Percentiles rank a stretch among this genome's conserved stretches.
Evolutionary conservation across 35 echinoderm and acorn worm species (phyloP).

Genomic region (Nesometra sesokonis): DNA sequence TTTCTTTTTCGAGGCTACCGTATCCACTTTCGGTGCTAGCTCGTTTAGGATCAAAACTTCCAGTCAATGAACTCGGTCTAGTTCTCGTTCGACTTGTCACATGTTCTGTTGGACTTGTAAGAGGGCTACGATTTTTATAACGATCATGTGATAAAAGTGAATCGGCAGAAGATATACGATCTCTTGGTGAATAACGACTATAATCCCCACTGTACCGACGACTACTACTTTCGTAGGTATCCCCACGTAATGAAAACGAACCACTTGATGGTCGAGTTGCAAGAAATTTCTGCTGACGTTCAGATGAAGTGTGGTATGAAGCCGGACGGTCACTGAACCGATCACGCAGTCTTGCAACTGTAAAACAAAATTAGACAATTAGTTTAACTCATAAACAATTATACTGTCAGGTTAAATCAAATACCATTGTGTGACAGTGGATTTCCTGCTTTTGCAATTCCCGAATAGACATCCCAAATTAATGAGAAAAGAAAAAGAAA

Average conservation of each 20-base stretch:
- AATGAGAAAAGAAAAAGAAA: too few species aligned
- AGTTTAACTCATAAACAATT: too few species aligned
- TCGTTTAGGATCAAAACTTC: conserved; percentile 17
- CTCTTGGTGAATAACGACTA: background rate
- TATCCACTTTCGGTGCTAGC: conserved; percentile 67
- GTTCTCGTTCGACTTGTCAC: background rate
- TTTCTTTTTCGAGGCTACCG: conserved; percentile 65
- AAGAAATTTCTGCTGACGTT: background rate
- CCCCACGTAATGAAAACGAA: background rate
- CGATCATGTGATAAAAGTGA: background rate
- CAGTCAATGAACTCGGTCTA: background rate
- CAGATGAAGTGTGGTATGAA: background rate
- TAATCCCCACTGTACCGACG: background rate
- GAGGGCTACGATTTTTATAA: background rate
- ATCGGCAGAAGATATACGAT: background rate
- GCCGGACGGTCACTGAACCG: background rate
- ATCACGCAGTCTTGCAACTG: background rate
- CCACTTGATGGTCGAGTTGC: background rate
- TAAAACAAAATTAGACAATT: background rate
- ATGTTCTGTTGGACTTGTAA: background rate
- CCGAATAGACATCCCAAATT: too few species aligned
- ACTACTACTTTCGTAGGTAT: background rate
- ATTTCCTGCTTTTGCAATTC: too few species aligned
- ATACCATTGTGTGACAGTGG: too few species aligned
- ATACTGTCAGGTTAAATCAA: too few species aligned